Conservation (phyloP, 2,797 vertebrate genomes). For the Cynopterus sphinx region DNA sequence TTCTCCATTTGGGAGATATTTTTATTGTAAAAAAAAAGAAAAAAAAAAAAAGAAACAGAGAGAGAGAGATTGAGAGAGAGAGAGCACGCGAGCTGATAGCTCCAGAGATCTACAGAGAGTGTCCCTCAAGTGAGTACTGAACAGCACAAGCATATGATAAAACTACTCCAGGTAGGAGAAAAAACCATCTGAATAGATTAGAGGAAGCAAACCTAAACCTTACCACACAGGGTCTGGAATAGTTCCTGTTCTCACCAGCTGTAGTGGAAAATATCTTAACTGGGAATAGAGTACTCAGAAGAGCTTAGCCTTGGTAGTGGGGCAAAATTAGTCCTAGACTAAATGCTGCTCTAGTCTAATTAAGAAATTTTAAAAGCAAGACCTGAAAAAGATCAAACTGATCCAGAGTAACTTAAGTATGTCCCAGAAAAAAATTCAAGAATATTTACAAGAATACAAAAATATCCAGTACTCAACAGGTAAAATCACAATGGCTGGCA, state of each 20-base stretch:
- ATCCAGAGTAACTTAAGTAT: background rate
- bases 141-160: background rate
- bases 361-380: background rate
- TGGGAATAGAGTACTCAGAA: background rate
- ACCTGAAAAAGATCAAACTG: background rate
- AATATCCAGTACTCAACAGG: background rate
- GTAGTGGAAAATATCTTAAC: background rate
- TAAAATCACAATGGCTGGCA: background rate
- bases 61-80: background rate
- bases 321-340: background rate
- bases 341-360: background rate
- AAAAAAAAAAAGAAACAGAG: background rate
- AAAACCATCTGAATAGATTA: background rate
- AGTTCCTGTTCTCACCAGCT: background rate
- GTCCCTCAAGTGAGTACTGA: background rate
- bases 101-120: background rate
- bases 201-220: background rate
- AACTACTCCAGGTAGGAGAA: background rate
- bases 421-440: background rate
- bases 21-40: background rate
- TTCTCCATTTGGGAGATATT: background rate
- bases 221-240: background rate
- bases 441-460: background rate
- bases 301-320: background rate
- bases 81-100: background rate